Evolutionary conservation across 1,140 invertebrate genomes (phyloP), one percentile per base, ranked within the genome.

Genomic region (Brachionus koreanus): DNA sequence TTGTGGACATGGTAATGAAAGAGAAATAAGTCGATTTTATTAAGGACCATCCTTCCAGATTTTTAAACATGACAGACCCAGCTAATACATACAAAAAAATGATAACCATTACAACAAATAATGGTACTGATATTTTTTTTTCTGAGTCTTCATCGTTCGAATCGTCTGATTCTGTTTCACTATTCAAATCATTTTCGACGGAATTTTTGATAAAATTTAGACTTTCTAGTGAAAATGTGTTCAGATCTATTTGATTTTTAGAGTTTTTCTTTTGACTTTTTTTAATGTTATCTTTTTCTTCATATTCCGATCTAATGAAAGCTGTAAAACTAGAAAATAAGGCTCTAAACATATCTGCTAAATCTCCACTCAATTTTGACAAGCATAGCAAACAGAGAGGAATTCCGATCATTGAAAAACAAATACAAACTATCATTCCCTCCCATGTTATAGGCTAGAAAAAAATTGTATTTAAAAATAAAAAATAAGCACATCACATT

Each of bases 401-500:
- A 67, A 82, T 82, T 33, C 61, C 79, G 42, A 82, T 82, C 57
- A 82, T 65, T 49, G 79, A 35, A 82, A 52, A 82, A 19, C 79
- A 82, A 37, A 82, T 43, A 43, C 79, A 82, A 3, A 65, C 57
- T 35, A 82, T n/a, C 57, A 52, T 49, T 37, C 79, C 79, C 37
- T 82, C 79, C 79, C 79, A 79, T 33, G 49, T 65, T 16, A 79
- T 79, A 5, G 76, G 76, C 74, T 77, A 13, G 16, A 49, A 42
- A 2, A 23, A 35, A 52, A 42, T 9, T 16, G 33, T n/a, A 25
- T 7, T 5, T 29, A 19, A 43, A 33, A 29, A 10, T 35, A 49
- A 33, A 9, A 25, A 49, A 46, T 46, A 61, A 35, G 23, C 3
- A 12, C 13, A 49, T 33, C 39, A 46, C 29, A 52, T 52, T 77